Evolutionary conservation across 2,113 vertebrate species (phyloP).

Genomic region (Aphyosemion australe): DNA sequence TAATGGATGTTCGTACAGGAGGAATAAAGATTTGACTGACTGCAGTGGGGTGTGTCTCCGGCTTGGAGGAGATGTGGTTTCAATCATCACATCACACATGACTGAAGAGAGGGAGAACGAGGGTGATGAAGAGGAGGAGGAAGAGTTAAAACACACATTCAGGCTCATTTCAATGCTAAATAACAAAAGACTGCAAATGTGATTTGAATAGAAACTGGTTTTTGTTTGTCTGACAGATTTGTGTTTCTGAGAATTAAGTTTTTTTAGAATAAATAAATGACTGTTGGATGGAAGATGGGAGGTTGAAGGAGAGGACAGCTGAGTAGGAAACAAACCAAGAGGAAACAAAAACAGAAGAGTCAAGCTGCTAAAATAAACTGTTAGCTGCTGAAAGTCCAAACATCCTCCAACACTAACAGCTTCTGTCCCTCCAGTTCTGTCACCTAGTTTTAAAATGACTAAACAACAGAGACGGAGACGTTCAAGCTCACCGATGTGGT

Average conservation of each 20-base stretch:
- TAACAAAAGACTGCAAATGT: conserved; percentile 36
- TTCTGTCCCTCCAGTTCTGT: conserved; percentile 13
- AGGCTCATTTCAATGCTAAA: conserved; percentile 26
- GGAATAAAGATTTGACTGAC: conserved; percentile 37
- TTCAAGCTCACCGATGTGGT: not conserved
- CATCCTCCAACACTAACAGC: conserved; percentile 37
- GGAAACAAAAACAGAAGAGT: conserved; percentile 61
- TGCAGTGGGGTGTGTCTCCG: conserved; percentile 42
- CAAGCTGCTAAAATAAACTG: conserved; percentile 63
- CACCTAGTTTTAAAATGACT: conserved; percentile 5
- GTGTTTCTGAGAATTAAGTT: conserved; percentile 21
- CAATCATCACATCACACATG: conserved; percentile 61
- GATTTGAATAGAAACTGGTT: not conserved
- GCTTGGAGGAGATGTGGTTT: conserved; percentile 57
- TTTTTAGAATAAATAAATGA: conserved; percentile 27
- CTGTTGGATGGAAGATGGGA: conserved; percentile 12
- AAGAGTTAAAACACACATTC: conserved; percentile 22
- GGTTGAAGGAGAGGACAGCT: conserved; percentile 19
- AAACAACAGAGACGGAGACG: not conserved
- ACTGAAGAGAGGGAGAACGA: conserved; percentile 33
- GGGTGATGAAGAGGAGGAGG: conserved; percentile 39
- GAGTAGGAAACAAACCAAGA: conserved; percentile 49
- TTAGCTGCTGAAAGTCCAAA: conserved; percentile 57
- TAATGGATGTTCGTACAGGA: conserved; percentile 1
- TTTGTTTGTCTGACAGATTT: conserved; percentile 19